These are phyloP conservation scores for Megalonaias nervosa DNA, from an alignment of 1,140 invertebrate species.

Conservation along the genomic window DNA sequence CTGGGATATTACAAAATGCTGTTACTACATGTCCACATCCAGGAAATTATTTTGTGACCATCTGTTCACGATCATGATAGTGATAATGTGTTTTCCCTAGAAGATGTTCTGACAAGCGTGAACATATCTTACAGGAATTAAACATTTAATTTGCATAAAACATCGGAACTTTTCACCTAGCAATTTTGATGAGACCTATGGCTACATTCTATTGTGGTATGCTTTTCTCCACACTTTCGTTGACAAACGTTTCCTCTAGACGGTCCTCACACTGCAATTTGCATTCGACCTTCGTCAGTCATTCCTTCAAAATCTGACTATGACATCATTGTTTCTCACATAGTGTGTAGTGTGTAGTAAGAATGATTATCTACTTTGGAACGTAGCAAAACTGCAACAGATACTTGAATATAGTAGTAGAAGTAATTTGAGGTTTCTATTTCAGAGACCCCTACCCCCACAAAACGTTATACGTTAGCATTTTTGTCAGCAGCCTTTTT, in stretches of 20 bases:
- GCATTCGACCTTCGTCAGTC: conserved; percentile 48
- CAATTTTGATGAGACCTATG: no score
- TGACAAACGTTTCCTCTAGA: not conserved
- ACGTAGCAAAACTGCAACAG: conserved; percentile 67
- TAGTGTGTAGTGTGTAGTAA: conserved; percentile 69
- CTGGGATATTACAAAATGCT: conserved; percentile 23
- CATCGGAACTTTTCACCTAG: no score
- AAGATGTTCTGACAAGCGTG: no score
- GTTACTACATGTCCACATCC: conserved; percentile 44
- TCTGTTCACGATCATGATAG: conserved; percentile 27
- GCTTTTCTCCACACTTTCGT: not conserved
- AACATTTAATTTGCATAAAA: no score
- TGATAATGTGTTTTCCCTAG: not conserved
- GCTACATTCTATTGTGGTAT: not conserved
- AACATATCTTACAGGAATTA: no score
- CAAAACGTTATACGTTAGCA: no score
- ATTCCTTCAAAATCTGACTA: conserved; percentile 48
- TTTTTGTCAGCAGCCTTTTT: no score
- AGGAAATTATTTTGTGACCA: conserved; percentile 4
- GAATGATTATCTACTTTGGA: conserved; percentile 65
- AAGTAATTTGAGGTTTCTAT: no score
- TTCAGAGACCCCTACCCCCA: no score
- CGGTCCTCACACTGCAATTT: no score
- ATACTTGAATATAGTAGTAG: conserved; percentile 65
- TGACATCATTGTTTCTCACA: conserved; percentile 59